phyloP scores from a whole-genome alignment of 1,140 invertebrate species.

The Acromyrmex charruanus region DNA sequence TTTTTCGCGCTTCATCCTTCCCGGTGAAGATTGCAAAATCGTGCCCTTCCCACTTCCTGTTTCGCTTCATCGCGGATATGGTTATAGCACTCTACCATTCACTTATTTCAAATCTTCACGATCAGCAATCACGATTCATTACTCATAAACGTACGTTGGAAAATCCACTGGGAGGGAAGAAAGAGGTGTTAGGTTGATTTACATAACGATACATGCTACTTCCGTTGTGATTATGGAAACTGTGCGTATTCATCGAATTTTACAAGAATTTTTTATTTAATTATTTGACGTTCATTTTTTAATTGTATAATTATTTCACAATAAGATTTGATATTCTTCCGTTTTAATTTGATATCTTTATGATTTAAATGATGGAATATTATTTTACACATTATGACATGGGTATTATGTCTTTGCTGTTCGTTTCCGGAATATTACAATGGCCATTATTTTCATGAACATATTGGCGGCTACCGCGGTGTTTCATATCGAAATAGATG shows the following conservation, averaged over 20 bases:
- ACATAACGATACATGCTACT: slow-evolving; percentile 21
- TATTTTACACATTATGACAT: slow-evolving; percentile 10
- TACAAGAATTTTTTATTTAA: not conserved
- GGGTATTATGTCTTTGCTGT: slow-evolving; percentile 22
- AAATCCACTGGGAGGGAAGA: not conserved
- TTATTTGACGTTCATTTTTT: not conserved
- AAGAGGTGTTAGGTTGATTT: slow-evolving; percentile 32
- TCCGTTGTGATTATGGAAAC: slow-evolving; percentile 24
- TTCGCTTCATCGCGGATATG: not conserved
- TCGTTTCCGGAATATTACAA: slow-evolving; percentile 17
- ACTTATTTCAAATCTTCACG: slow-evolving; percentile 41
- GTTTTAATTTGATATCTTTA: not conserved
- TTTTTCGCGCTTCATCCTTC: slow-evolving; percentile 63
- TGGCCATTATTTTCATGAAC: slow-evolving; percentile 36
- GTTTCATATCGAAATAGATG: slow-evolving; percentile 63
- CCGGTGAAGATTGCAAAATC: slow-evolving; percentile 10
- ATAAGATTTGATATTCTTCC: not conserved
- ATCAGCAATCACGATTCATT: slow-evolving; percentile 32
- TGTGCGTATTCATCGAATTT: not conserved
- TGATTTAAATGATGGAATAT: not conserved
- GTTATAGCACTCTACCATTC: slow-evolving; percentile 16
- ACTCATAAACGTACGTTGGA: slow-evolving; percentile 32
- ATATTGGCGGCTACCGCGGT: slow-evolving; percentile 16
- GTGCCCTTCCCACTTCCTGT: slow-evolving; percentile 39
- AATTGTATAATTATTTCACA: slow-evolving; percentile 1